These are phyloP conservation scores for Craniophora ligustri DNA, from an alignment of 2,888 invertebrate genomes.

Conservation along the genomic window DNA sequence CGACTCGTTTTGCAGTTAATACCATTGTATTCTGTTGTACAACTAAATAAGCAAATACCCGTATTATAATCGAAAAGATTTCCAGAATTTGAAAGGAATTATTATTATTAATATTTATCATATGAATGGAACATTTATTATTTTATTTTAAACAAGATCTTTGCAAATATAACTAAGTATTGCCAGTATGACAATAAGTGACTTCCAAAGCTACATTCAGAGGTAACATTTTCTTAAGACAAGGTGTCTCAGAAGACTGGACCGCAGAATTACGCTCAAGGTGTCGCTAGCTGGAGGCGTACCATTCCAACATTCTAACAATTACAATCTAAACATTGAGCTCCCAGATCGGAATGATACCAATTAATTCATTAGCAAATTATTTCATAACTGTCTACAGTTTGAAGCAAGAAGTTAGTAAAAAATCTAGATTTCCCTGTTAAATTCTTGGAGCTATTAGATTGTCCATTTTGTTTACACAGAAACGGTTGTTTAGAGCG, in stretches of 20 bases:
- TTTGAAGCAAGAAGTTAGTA: constrained; percentile 4
- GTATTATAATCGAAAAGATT: no score
- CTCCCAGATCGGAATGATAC: constrained; percentile 3
- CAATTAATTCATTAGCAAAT: constrained; percentile 18
- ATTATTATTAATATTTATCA: no score
- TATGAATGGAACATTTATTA: no score
- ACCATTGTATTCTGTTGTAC: no score
- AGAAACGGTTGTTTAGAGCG: constrained; percentile 35
- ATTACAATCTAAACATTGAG: constrained; percentile 4
- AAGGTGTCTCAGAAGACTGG: neutral
- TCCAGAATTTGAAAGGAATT: no score
- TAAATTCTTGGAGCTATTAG: constrained; percentile 38
- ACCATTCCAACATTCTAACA: neutral
- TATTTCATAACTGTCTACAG: constrained; percentile 16
- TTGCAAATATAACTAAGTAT: no score
- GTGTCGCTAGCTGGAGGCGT: neutral
- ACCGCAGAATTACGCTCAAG: neutral
- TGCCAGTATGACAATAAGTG: no score
- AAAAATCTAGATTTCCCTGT: constrained; percentile 35
- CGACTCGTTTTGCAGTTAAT: no score
- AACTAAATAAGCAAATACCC: no score
- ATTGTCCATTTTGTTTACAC: constrained; percentile 51
- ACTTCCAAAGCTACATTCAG: no score
- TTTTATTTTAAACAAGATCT: no score
- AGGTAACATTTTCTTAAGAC: no score